phyloP scores from a whole-genome alignment of 2,888 invertebrate species.

The Hylaea fasciaria region DNA sequence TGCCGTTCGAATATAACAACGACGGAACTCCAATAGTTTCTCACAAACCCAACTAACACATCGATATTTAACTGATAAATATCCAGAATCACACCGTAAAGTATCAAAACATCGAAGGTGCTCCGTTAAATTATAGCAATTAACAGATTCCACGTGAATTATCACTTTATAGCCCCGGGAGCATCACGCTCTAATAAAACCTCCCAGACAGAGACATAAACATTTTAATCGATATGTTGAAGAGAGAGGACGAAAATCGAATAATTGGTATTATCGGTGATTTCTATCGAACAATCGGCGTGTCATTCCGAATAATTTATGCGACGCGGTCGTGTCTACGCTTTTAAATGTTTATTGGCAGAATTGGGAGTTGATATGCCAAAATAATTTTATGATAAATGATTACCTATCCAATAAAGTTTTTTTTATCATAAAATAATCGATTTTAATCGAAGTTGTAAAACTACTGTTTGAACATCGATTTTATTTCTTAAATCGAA shows the following conservation, averaged over 20 bases:
- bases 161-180: constrained; percentile 74
- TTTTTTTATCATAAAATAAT: constrained; percentile 11
- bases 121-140: constrained; percentile 76
- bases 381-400: constrained; percentile 13
- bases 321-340: constrained; percentile 36
- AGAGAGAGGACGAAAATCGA: constrained; percentile 47
- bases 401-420: constrained; percentile 7
- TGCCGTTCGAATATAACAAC: not conserved
- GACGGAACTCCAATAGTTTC: constrained; percentile 51
- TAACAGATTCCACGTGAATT: constrained; percentile 77
- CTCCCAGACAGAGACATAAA: constrained; percentile 48
- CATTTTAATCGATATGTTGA: constrained; percentile 23
- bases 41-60: constrained; percentile 48
- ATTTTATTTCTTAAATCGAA: not conserved
- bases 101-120: constrained; percentile 64
- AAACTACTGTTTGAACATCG: constrained; percentile 19
- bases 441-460: constrained; percentile 8
- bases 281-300: constrained; percentile 67
- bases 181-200: constrained; percentile 62
- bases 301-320: constrained; percentile 68
- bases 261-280: constrained; percentile 65
- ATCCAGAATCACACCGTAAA: constrained; percentile 69
- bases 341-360: constrained; percentile 35
- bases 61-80: constrained; percentile 65
- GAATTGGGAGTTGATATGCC: constrained; percentile 29